Evolutionary conservation across 1,140 invertebrate genomes (phyloP).

Genomic region (Brachionus angularis): DNA sequence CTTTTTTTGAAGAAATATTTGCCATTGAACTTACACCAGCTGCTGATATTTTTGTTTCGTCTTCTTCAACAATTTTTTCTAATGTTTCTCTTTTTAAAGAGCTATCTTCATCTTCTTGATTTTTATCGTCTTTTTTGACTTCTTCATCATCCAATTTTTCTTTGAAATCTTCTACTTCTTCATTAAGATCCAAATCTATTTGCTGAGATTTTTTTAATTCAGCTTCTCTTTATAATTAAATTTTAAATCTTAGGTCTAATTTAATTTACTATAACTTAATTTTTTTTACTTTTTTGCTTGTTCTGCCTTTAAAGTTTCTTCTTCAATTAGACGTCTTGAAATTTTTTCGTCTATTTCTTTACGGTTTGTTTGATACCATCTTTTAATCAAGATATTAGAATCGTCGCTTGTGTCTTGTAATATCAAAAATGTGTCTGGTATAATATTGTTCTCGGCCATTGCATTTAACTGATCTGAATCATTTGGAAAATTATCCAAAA

Average conservation of each 20-base stretch:
- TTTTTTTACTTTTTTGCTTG: conserved; percentile 45
- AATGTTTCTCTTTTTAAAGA: not conserved
- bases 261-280: too few relatives aligned
- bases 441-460: conserved; percentile 52
- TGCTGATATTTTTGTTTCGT: not conserved
- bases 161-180: not conserved
- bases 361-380: conserved; percentile 50
- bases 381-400: conserved; percentile 48
- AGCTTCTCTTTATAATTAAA: conserved; percentile 16
- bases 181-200: conserved; percentile 7
- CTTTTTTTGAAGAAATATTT: not conserved
- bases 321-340: conserved; percentile 37
- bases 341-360: conserved; percentile 49
- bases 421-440: conserved; percentile 53
- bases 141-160: conserved; percentile 45
- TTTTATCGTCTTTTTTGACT: conserved; percentile 49
- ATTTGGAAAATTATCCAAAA: conserved; percentile 57
- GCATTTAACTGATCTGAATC: conserved; percentile 55
- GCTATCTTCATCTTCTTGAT: not conserved
- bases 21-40: too few relatives aligned
- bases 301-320: conserved; percentile 47
- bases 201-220: not conserved
- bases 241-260: too few relatives aligned
- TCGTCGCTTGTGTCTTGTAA: conserved; percentile 51
- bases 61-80: conserved; percentile 14